phyloP scores from a whole-genome alignment of 2,888 invertebrate species.

The Hedya salicella region DNA sequence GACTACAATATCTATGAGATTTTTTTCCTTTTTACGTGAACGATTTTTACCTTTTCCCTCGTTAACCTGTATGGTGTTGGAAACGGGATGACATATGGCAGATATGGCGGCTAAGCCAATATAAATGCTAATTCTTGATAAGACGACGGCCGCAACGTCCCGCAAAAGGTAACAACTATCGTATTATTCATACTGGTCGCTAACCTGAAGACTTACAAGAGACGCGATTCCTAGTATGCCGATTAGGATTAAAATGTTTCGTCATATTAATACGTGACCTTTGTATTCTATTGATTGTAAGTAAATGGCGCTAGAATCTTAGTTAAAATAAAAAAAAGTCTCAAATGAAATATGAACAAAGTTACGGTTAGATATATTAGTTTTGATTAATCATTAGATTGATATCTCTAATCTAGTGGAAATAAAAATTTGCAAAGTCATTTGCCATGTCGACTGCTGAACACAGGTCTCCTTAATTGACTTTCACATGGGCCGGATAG shows the following conservation, averaged over 20 bases:
- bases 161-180: slow-evolving; percentile 33
- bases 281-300: slow-evolving; percentile 2
- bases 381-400: no score
- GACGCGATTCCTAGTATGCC: neutral
- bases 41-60: slow-evolving; percentile 27
- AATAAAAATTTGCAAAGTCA: no score
- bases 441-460: no score
- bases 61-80: slow-evolving; percentile 26
- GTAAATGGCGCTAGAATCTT: neutral
- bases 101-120: slow-evolving; percentile 62
- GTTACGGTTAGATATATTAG: no score
- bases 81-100: slow-evolving; percentile 53
- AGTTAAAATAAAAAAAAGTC: no score
- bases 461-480: no score
- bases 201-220: slow-evolving; percentile 27
- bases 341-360: no score
- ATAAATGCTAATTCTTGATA: slow-evolving; percentile 76
- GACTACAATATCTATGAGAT: neutral
- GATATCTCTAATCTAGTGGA: no score
- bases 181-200: slow-evolving; percentile 8
- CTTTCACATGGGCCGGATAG: no score
- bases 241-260: slow-evolving; percentile 5
- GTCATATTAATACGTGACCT: slow-evolving; percentile 17
- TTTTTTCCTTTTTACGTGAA: slow-evolving; percentile 1
- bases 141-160: slow-evolving; percentile 47